A percentile compares a stretch with the other conserved stretches of the same genome.
Evolutionary conservation across 1,140 invertebrate species (phyloP).

Genomic region (Lepidotrigona ventralis): DNA sequence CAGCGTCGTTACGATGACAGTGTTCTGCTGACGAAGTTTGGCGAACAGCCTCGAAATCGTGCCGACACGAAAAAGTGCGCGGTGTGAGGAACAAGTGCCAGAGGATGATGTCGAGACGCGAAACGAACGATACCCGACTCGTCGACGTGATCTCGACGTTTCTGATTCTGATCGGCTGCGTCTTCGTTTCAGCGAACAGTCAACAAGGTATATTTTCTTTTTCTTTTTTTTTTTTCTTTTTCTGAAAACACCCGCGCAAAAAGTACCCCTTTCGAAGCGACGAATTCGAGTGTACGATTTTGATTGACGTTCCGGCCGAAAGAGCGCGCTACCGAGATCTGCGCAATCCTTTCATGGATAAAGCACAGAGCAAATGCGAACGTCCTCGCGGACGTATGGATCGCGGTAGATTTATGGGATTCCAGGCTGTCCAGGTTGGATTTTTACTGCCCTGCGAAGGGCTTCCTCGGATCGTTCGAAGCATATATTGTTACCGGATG

Average conservation of each 20-base stretch:
- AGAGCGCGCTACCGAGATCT: conserved; percentile 7
- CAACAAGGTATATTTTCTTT: conserved; percentile 26
- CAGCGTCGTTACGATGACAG: conserved; percentile 23
- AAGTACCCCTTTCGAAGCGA: neutral
- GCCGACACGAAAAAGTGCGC: conserved; percentile 15
- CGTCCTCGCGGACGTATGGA: conserved; percentile 1
- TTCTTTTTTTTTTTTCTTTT: neutral
- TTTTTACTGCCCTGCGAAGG: neutral
- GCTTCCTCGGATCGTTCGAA: neutral
- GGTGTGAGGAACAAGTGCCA: conserved; percentile 1
- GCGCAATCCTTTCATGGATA: conserved; percentile 47
- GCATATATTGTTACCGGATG: neutral
- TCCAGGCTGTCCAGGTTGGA: neutral
- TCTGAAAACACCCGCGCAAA: conserved; percentile 3
- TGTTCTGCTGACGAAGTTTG: conserved; percentile 11
- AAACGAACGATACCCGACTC: neutral
- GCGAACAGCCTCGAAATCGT: conserved; percentile 6
- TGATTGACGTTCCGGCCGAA: conserved; percentile 28
- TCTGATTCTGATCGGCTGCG: conserved; percentile 12
- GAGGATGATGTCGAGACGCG: conserved; percentile 6
- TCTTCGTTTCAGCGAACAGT: neutral
- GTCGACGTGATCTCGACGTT: neutral
- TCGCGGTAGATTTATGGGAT: conserved; percentile 10
- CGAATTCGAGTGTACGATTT: neutral
- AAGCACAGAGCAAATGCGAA: conserved; percentile 7